phyloP scores from a whole-genome alignment of 1,140 invertebrate species.

The Probaryconus sp. region DNA sequence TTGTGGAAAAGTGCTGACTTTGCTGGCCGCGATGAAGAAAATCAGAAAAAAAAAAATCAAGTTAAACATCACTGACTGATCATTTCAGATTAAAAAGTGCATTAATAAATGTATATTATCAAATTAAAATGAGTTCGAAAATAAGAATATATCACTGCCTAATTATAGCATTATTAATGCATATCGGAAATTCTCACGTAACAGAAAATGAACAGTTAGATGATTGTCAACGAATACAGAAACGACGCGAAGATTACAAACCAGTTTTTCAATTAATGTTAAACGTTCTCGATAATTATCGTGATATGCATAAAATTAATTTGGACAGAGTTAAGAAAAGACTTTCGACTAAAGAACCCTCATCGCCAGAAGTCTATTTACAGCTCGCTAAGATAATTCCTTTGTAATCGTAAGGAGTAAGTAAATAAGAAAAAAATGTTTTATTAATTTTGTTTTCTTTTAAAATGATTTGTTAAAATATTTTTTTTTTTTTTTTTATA shows the following conservation, averaged over 20 bases:
- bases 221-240: neutral
- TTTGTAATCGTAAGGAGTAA: too few relatives aligned
- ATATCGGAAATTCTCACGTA: neutral
- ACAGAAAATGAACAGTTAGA: neutral
- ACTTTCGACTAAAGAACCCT: too few relatives aligned
- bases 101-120: neutral
- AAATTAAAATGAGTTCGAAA: constrained; percentile 20
- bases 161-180: constrained; percentile 9
- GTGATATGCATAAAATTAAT: constrained; percentile 11
- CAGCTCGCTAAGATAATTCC: too few relatives aligned
- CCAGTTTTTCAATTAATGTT: constrained; percentile 16
- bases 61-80: neutral
- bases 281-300: constrained; percentile 28
- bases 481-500: too few relatives aligned
- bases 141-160: constrained; percentile 4
- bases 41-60: constrained; percentile 1
- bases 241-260: constrained; percentile 11
- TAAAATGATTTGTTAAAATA: too few relatives aligned
- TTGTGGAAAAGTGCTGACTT: constrained; percentile 23
- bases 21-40: neutral
- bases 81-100: constrained; percentile 3
- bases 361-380: too few relatives aligned
- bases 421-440: too few relatives aligned
- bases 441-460: too few relatives aligned
- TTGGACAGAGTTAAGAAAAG: constrained; percentile 4